A percentile compares a stretch with the other conserved stretches of the same genome.
These are phyloP conservation scores for Hyaena hyaena DNA, from an alignment of 2,113 vertebrate species.

Conservation along the genomic window DNA sequence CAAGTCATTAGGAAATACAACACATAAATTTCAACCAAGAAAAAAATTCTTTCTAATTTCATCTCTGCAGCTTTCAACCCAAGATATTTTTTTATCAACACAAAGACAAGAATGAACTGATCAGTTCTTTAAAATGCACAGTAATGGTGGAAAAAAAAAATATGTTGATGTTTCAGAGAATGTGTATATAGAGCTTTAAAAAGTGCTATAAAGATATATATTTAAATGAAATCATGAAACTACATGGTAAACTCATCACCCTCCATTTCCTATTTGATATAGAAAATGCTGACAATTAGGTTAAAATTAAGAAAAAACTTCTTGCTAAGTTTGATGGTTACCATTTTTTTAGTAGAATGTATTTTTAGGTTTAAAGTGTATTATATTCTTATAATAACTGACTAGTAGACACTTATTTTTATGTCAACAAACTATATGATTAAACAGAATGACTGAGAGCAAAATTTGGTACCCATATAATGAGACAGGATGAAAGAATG, in stretches of 20 bases:
- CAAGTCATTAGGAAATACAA: slow-evolving; percentile 44
- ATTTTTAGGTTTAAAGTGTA: not conserved
- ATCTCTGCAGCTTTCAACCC: not conserved
- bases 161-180: not conserved
- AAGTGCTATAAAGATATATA: not conserved
- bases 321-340: not conserved
- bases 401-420: not conserved
- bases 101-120: not conserved
- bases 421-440: not conserved
- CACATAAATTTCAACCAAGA: slow-evolving; percentile 51
- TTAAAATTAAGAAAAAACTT: not conserved
- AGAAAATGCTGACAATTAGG: not conserved
- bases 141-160: not conserved
- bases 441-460: not conserved
- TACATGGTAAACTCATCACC: not conserved
- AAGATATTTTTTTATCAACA: not conserved
- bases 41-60: slow-evolving; percentile 48
- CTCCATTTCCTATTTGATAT: not conserved
- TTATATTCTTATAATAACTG: not conserved
- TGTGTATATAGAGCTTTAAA: not conserved
- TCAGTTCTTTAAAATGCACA: not conserved
- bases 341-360: not conserved
- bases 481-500: not conserved
- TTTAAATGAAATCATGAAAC: not conserved
- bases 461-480: not conserved